Conservation (phyloP, 2,888 invertebrate species). For the Habroteleia sp. region DNA sequence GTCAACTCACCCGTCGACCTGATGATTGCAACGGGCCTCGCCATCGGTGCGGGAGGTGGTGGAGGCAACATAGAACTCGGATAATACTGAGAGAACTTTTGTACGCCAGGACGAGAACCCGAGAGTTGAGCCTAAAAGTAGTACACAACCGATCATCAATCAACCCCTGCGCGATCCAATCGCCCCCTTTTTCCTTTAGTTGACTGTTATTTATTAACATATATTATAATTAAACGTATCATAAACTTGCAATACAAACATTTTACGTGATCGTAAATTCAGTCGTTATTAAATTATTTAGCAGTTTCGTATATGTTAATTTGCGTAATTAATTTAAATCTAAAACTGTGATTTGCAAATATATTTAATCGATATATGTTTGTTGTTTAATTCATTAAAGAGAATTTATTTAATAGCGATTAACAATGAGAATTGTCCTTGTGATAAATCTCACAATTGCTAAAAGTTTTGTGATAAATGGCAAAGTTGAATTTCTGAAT, state of each 20-base stretch:
- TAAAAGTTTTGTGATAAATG: conserved; percentile 44
- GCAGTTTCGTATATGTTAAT: no score
- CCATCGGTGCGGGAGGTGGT: conserved; percentile 97
- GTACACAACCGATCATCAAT: conserved; percentile 79
- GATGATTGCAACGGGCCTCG: conserved; percentile 97
- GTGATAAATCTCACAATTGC: conserved; percentile 29
- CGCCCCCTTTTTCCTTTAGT: conserved; percentile 50
- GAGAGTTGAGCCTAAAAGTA: conserved; percentile 82
- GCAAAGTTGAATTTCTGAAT: conserved; percentile 44
- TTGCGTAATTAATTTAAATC: no score
- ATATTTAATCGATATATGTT: no score
- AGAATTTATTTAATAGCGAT: conserved; percentile 13
- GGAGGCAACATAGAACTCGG: conserved; percentile 96
- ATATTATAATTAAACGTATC: background rate
- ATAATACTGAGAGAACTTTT: conserved; percentile 90
- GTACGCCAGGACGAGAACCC: conserved; percentile 81
- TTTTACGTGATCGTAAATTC: no score
- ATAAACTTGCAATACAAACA: no score
- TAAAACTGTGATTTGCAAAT: no score
- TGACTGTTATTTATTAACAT: background rate
- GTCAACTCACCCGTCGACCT: conserved; percentile 89
- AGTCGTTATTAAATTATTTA: no score
- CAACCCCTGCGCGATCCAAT: conserved; percentile 71
- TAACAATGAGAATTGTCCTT: conserved; percentile 18
- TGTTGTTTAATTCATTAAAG: no score